Evolutionary conservation across 2,113 vertebrate species (phyloP).

Genomic region (western clawed frog (Xenopus tropicalis)): UCB_Xtro_10.0 CM004448.2:11479001-11479500

Average conservation of each 20-base stretch:
- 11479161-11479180: constrained; percentile 17
- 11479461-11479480: too few relatives aligned
- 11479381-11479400: too few relatives aligned
- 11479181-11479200: constrained; percentile 6
- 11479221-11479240: background rate
- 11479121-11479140: background rate
- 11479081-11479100: background rate
- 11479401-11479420: too few relatives aligned
- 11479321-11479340: too few relatives aligned
- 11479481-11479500: too few relatives aligned
- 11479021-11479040: background rate
- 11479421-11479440: too few relatives aligned
- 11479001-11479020: background rate
- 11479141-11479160: background rate
- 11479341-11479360: too few relatives aligned
- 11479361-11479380: too few relatives aligned
- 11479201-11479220: background rate
- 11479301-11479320: too few relatives aligned
- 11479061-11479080: constrained; percentile 6
- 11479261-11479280: background rate
- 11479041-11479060: background rate
- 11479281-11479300: background rate
- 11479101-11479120: background rate
- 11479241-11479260: background rate
- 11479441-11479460: too few relatives aligned